phyloP scores from a whole-genome alignment of 2,113 vertebrate species.

The Poeciliopsis prolifica region DNA sequence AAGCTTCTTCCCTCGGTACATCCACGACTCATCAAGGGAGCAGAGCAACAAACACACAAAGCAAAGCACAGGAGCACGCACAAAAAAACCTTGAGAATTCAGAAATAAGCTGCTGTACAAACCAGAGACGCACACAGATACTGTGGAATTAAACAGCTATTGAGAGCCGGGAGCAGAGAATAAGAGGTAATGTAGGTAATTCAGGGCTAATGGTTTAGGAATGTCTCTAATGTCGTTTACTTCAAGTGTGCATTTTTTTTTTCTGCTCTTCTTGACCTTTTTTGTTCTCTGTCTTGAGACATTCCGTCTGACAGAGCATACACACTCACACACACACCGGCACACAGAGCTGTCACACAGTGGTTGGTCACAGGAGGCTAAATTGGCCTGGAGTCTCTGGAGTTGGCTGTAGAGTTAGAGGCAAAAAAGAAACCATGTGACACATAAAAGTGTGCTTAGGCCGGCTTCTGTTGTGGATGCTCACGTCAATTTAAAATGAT shows the following conservation, averaged over 20 bases:
- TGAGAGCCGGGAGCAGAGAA: constrained; percentile 11
- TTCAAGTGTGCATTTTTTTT: background rate
- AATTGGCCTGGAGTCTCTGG: constrained; percentile 58
- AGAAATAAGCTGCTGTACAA: constrained; percentile 23
- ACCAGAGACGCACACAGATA: constrained; percentile 5
- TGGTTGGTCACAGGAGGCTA: constrained; percentile 60
- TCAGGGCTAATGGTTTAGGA: background rate
- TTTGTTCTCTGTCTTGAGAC: constrained; percentile 28
- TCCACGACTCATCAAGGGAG: constrained; percentile 49
- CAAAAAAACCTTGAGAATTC: constrained; percentile 34
- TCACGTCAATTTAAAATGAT: constrained; percentile 1
- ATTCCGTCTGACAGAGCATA: constrained; percentile 24
- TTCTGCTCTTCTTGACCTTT: constrained; percentile 12
- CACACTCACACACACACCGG: constrained; percentile 11
- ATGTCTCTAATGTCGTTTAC: constrained; percentile 2
- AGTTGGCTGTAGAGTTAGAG: constrained; percentile 37
- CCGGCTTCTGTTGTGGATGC: constrained; percentile 31
- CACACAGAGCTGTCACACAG: constrained; percentile 59
- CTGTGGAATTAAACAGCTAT: constrained; percentile 17
- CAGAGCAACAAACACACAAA: constrained; percentile 27
- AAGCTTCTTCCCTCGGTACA: constrained; percentile 47
- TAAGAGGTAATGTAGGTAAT: background rate
- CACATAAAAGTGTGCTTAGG: constrained; percentile 44
- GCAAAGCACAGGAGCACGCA: constrained; percentile 5
- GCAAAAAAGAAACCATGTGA: constrained; percentile 50